Conservation (phyloP, 2,888 invertebrate species). For the Schizaphis graminum region DNA sequence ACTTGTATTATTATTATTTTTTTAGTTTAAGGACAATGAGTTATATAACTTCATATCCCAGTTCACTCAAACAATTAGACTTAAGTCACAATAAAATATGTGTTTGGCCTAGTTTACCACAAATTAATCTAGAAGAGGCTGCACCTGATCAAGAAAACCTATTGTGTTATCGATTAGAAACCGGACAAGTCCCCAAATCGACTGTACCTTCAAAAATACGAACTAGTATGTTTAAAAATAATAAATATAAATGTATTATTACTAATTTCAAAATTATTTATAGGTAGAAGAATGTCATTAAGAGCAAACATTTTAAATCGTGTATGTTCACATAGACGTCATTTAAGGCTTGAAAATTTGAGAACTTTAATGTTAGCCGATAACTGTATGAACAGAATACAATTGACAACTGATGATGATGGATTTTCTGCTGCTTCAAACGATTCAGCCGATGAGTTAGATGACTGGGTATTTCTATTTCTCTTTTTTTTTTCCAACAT, state of each 20-base stretch:
- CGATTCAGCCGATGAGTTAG: conserved; percentile 73
- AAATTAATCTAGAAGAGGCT: conserved; percentile 75
- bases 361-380: conserved; percentile 88
- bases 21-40: conserved; percentile 76
- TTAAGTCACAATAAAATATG: conserved; percentile 92
- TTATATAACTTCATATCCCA: conserved; percentile 90
- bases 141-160: conserved; percentile 80
- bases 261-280: not conserved
- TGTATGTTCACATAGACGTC: conserved; percentile 89
- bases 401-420: conserved; percentile 85
- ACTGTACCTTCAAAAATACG: conserved; percentile 62
- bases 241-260: conserved; percentile 6
- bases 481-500: not conserved
- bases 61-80: conserved; percentile 90
- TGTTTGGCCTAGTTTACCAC: conserved; percentile 89
- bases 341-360: conserved; percentile 84
- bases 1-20: conserved; percentile 20
- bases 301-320: conserved; percentile 82
- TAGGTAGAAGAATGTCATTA: conserved; percentile 71
- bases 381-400: conserved; percentile 86
- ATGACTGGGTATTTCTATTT: conserved; percentile 69
- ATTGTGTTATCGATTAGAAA: conserved; percentile 78
- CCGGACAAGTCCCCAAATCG: conserved; percentile 68
- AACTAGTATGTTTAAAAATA: conserved; percentile 29
- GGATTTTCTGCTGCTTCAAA: conserved; percentile 74